Evolutionary conservation across 2,888 invertebrate genomes (phyloP).

Genomic region (Branchellion lobata): DNA sequence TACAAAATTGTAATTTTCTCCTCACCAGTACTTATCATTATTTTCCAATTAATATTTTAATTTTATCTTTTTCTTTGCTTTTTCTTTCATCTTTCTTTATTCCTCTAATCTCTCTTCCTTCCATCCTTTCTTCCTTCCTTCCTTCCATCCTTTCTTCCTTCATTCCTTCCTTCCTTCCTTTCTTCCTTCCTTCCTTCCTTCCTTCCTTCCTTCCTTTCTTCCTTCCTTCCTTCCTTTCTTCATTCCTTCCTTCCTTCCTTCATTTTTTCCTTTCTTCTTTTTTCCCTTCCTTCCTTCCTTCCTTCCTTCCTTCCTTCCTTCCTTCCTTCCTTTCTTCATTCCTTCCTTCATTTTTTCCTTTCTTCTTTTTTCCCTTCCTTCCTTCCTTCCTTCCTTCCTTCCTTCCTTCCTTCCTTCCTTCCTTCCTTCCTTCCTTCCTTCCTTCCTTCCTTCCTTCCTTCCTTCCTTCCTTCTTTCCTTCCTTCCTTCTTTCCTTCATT

Average conservation of each 20-base stretch:
- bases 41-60: too few species aligned
- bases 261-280: slow-evolving; percentile 46
- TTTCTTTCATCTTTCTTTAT: too few species aligned
- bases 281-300: slow-evolving; percentile 44
- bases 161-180: slow-evolving; percentile 50
- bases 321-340: slow-evolving; percentile 46
- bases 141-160: too few species aligned
- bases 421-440: slow-evolving; percentile 46
- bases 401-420: slow-evolving; percentile 46
- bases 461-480: slow-evolving; percentile 45
- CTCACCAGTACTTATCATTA: too few species aligned
- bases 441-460: slow-evolving; percentile 45
- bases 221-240: slow-evolving; percentile 44
- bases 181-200: slow-evolving; percentile 50
- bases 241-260: slow-evolving; percentile 46
- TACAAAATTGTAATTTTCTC: too few species aligned
- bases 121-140: too few species aligned
- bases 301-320: slow-evolving; percentile 46
- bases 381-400: slow-evolving; percentile 45
- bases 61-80: too few species aligned
- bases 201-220: slow-evolving; percentile 46
- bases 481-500: slow-evolving; percentile 47
- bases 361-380: slow-evolving; percentile 43
- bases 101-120: too few species aligned
- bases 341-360: too few species aligned